A percentile compares a stretch with the other conserved stretches of the same genome.
These are phyloP conservation scores for Gnatocerus cornutus DNA, from an alignment of 2,888 invertebrate species.

Conservation along the genomic window DNA sequence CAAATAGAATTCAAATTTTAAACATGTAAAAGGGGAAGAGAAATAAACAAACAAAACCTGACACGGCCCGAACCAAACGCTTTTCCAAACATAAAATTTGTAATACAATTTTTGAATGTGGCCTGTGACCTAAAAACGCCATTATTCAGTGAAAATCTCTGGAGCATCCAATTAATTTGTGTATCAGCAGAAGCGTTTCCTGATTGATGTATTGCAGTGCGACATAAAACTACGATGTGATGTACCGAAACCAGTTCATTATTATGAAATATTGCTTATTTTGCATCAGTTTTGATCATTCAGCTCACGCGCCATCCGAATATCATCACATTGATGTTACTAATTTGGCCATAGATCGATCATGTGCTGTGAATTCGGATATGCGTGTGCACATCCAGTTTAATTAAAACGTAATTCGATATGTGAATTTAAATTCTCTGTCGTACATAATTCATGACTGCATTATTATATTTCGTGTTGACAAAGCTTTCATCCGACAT, in stretches of 20 bases:
- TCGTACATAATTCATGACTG: constrained; percentile 54
- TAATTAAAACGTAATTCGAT: constrained; percentile 67
- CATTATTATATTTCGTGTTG: constrained; percentile 15
- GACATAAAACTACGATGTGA: constrained; percentile 32
- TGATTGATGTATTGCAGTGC: constrained; percentile 28
- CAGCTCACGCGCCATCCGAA: constrained; percentile 62
- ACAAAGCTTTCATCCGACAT: constrained; percentile 1
- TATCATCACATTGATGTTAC: constrained; percentile 65
- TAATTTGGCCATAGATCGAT: constrained; percentile 66
- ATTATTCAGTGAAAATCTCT: background rate
- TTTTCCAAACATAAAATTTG: too few species aligned
- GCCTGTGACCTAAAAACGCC: background rate
- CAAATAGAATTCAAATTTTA: too few species aligned
- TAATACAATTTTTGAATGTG: too few species aligned
- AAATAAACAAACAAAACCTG: too few species aligned
- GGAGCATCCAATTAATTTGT: constrained; percentile 27
- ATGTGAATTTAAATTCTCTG: constrained; percentile 61
- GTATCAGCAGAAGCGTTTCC: constrained; percentile 23
- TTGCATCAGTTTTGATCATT: constrained; percentile 64
- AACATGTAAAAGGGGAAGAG: too few species aligned
- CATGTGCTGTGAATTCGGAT: constrained; percentile 55
- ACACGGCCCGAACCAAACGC: too few species aligned
- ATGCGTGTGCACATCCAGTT: constrained; percentile 58
- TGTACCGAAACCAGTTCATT: constrained; percentile 61
- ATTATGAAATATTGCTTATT: constrained; percentile 63